Evolutionary conservation across 1,140 invertebrate species (phyloP).

Genomic region (Goniozus legneri): DNA sequence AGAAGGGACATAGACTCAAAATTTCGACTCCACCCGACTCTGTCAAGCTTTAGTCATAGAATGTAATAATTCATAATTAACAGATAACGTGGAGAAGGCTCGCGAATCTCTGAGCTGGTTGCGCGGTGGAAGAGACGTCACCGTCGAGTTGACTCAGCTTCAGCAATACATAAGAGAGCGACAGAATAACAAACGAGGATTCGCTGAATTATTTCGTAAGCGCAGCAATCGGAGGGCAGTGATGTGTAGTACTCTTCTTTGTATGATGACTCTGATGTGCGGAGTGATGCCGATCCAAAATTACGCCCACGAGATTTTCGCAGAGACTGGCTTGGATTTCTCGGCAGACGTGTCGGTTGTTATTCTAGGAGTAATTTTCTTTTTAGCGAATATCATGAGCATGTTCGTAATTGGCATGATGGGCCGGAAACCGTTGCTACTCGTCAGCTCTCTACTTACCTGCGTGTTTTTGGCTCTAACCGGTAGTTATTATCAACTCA

Average conservation of each 20-base stretch:
- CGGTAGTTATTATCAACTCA: neutral
- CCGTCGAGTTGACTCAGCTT: neutral
- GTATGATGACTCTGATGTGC: neutral
- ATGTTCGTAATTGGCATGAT: neutral
- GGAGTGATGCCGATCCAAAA: neutral
- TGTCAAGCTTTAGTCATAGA: neutral
- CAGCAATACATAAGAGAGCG: neutral
- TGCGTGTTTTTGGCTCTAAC: neutral
- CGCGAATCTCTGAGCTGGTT: neutral
- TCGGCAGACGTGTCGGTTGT: neutral
- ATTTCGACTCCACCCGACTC: neutral
- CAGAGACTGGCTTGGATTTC: neutral
- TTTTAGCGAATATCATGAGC: neutral
- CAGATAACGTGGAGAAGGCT: neutral
- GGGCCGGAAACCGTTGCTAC: neutral
- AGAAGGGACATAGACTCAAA: neutral
- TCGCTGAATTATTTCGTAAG: neutral
- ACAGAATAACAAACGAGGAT: neutral
- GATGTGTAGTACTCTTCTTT: neutral
- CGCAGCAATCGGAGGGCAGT: neutral
- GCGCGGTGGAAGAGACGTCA: neutral
- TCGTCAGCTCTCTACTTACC: neutral
- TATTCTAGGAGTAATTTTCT: neutral
- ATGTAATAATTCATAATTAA: neutral
- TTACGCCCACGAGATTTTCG: neutral